These are phyloP conservation scores for Athrips mouffetella DNA, from an alignment of 2,888 invertebrate genomes.

Conservation along the genomic window DNA sequence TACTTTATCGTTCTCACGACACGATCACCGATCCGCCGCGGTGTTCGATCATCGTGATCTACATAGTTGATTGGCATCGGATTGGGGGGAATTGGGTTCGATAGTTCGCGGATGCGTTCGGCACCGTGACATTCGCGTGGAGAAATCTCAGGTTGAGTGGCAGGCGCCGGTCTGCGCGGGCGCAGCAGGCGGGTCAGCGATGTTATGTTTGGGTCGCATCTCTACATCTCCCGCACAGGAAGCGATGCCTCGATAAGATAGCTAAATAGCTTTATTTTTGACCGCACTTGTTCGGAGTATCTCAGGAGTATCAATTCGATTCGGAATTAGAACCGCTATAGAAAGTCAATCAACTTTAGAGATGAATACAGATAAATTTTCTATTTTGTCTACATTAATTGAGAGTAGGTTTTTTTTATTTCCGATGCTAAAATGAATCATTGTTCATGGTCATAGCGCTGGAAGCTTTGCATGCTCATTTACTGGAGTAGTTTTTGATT, in stretches of 20 bases:
- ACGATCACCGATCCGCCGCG: conserved; percentile 55
- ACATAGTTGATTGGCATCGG: conserved; percentile 73
- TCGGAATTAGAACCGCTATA: conserved; percentile 60
- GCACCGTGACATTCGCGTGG: conserved; percentile 66
- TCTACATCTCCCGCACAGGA: conserved; percentile 41
- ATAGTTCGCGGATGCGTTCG: conserved; percentile 49
- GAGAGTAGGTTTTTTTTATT: conserved; percentile 7
- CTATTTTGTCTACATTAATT: conserved; percentile 25
- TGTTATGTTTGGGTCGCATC: conserved; percentile 58
- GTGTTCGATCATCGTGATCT: conserved; percentile 69
- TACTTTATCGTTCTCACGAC: conserved; percentile 74
- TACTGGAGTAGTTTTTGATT: not conserved
- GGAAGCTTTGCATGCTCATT: not conserved
- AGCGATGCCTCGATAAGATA: conserved; percentile 58
- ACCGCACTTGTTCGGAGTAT: conserved; percentile 39
- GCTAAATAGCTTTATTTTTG: conserved; percentile 62
- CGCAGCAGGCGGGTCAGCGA: conserved; percentile 52
- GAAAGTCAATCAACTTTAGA: conserved; percentile 68
- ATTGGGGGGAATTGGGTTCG: conserved; percentile 64
- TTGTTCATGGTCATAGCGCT: not conserved
- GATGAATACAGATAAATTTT: conserved; percentile 35
- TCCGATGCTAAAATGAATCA: not conserved
- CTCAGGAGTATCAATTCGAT: conserved; percentile 52
- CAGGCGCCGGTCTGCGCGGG: conserved; percentile 31
- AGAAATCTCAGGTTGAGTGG: conserved; percentile 66